Percentiles rank a stretch among this genome's conserved stretches.
Conservation (phyloP, 2,888 invertebrate species). For the Leucophenga maculata region DNA sequence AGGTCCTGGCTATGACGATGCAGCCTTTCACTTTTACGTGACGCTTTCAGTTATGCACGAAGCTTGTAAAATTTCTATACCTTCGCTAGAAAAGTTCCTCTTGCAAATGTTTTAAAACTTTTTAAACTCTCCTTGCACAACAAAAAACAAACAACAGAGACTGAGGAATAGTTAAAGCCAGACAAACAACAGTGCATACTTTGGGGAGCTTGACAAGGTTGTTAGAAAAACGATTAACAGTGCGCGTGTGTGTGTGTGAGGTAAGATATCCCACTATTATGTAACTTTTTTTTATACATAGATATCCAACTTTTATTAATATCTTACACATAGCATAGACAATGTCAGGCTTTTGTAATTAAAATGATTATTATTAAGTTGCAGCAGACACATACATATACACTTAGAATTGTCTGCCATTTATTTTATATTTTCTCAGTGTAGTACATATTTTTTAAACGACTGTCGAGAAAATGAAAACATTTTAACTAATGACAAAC, state of each 20-base stretch:
- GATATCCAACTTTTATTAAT: conserved; percentile 5
- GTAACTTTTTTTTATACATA: no score
- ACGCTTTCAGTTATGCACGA: no score
- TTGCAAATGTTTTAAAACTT: no score
- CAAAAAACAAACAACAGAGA: no score
- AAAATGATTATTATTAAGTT: conserved; percentile 53
- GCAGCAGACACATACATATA: background rate
- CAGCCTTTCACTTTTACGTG: no score
- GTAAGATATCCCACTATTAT: no score
- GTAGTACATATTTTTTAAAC: conserved; percentile 12
- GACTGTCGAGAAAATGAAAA: conserved; percentile 54
- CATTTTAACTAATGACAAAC: conserved; percentile 68
- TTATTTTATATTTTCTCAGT: background rate
- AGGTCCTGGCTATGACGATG: no score
- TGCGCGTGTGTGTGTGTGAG: background rate
- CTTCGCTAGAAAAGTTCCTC: no score
- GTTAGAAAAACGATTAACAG: conserved; percentile 15
- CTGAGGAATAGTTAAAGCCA: no score
- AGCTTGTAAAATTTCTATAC: no score
- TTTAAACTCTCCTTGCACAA: no score
- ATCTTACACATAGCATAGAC: conserved; percentile 32
- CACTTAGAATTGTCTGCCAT: background rate
- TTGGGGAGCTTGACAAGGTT: background rate
- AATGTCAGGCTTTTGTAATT: conserved; percentile 49
- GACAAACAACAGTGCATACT: background rate